These are phyloP conservation scores for Australoheros scitulus DNA, from an alignment of 2,113 vertebrate species.

Conservation along the genomic window DNA sequence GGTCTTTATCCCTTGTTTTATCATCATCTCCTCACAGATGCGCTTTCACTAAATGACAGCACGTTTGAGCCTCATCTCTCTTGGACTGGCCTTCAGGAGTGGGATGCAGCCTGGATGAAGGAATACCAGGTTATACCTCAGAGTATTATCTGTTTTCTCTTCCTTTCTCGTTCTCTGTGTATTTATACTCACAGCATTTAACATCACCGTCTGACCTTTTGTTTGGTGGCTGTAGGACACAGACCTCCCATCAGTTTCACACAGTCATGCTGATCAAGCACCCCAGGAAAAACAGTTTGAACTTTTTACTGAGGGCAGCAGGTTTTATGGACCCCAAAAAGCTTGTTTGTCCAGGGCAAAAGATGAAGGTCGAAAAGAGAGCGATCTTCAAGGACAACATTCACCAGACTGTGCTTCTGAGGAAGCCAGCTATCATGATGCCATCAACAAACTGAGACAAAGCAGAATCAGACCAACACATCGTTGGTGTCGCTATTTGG, in stretches of 20 bases:
- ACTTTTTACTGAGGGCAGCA: neutral
- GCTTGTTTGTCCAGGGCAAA: neutral
- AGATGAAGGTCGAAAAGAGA: neutral
- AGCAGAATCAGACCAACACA: neutral
- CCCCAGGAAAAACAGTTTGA: neutral
- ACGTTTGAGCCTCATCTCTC: constrained; percentile 30
- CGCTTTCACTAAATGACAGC: neutral
- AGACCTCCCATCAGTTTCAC: constrained; percentile 11
- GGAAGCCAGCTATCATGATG: neutral
- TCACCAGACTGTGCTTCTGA: neutral
- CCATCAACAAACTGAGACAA: neutral
- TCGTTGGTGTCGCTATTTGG: constrained; percentile 54
- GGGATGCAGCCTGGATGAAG: constrained; percentile 52
- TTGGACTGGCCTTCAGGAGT: constrained; percentile 48
- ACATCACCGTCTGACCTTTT: neutral
- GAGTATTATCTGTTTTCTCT: neutral
- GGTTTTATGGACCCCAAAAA: neutral
- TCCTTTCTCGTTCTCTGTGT: neutral
- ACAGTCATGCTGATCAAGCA: neutral
- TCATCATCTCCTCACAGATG: constrained; percentile 43
- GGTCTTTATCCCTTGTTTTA: neutral
- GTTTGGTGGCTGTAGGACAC: constrained; percentile 28
- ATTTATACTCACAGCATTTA: neutral
- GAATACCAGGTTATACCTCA: constrained; percentile 69
- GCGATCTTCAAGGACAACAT: neutral